These are phyloP conservation scores for Acleris literana DNA, from an alignment of 2,888 invertebrate species.

Conservation along the genomic window DNA sequence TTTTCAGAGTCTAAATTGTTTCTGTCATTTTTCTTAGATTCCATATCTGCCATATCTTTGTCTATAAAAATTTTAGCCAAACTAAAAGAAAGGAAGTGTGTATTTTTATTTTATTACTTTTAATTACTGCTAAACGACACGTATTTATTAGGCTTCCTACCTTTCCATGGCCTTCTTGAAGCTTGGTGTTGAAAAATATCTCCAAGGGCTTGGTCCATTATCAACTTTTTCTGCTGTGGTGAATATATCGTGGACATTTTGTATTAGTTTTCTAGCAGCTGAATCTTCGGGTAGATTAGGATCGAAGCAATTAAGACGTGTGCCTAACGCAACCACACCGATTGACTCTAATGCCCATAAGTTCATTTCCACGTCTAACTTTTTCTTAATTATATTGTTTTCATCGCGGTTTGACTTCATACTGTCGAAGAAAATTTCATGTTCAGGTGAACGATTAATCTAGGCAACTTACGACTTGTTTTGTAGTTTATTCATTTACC, in stretches of 20 bases:
- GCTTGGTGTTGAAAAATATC: conserved; percentile 54
- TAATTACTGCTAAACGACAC: too few relatives aligned
- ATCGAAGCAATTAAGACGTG: conserved; percentile 64
- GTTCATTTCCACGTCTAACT: conserved; percentile 82
- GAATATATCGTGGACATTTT: conserved; percentile 60
- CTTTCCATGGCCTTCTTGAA: conserved; percentile 62
- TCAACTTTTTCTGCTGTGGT: conserved; percentile 53
- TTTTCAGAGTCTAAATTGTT: conserved; percentile 55
- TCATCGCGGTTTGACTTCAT: conserved; percentile 77
- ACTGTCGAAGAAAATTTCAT: conserved; percentile 56
- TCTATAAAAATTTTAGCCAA: conserved; percentile 51
- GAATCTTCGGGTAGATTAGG: conserved; percentile 61
- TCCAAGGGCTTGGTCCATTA: conserved; percentile 62
- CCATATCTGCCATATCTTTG: conserved; percentile 50
- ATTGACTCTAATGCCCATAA: conserved; percentile 86
- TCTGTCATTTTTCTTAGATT: conserved; percentile 37
- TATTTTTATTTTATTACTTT: neutral
- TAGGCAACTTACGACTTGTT: neutral
- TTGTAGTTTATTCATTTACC: too few relatives aligned
- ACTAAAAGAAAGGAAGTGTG: conserved; percentile 41
- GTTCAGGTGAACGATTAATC: neutral
- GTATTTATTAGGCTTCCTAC: conserved; percentile 55
- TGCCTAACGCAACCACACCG: conserved; percentile 66
- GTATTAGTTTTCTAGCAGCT: conserved; percentile 59
- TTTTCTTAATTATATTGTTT: conserved; percentile 79